Evolutionary conservation across 2,113 vertebrate genomes (phyloP).

Genomic region (Delphinapterus leucas): DNA sequence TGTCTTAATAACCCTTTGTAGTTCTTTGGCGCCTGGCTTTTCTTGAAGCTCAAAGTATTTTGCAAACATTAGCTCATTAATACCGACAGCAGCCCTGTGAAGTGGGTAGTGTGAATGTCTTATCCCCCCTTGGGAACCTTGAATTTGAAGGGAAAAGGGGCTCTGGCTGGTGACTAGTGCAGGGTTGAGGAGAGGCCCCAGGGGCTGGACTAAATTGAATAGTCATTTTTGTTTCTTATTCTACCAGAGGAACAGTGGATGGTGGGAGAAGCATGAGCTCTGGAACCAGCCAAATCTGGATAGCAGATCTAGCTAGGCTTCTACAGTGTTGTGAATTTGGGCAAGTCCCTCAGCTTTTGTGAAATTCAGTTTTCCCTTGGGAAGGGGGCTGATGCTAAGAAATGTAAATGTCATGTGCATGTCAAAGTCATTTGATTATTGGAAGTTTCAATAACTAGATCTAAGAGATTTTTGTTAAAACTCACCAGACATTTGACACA

Average conservation of each 20-base stretch:
- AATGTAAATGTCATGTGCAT: neutral
- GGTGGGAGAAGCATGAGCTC: neutral
- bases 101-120: conserved; percentile 67
- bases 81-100: conserved; percentile 66
- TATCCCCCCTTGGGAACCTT: conserved; percentile 47
- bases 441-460: neutral
- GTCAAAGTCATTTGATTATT: neutral
- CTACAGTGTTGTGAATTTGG: neutral
- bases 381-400: neutral
- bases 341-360: neutral
- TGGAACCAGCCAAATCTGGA: neutral
- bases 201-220: neutral
- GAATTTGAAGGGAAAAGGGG: neutral
- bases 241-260: neutral
- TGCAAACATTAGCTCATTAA: conserved; percentile 77
- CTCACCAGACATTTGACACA: neutral
- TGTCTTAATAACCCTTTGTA: conserved; percentile 74
- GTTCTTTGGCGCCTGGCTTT: conserved; percentile 72
- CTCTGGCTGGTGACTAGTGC: neutral
- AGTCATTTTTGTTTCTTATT: neutral
- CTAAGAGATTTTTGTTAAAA: neutral
- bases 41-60: conserved; percentile 76
- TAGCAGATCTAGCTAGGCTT: neutral
- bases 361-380: conserved; percentile 10
- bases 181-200: neutral